These are phyloP conservation scores for Caenorhabditis drosophilae DNA, from an alignment of 2,888 invertebrate species.

Conservation along the genomic window DNA sequence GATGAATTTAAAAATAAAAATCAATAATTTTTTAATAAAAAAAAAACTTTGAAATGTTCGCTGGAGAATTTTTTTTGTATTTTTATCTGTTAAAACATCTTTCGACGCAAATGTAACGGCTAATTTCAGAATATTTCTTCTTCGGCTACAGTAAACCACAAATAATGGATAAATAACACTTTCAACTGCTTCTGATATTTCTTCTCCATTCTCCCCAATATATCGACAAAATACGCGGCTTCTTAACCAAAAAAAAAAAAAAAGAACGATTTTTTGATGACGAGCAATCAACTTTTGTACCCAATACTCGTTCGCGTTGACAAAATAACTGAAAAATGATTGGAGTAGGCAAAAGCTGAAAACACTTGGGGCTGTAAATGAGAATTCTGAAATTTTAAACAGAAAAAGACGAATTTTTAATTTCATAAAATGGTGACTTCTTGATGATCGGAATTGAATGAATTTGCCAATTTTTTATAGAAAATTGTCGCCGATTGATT, in stretches of 20 bases:
- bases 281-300: no score
- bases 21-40: background rate
- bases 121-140: constrained; percentile 6
- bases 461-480: no score
- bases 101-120: constrained; percentile 11
- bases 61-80: constrained; percentile 9
- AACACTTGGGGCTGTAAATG: constrained; percentile 6
- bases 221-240: constrained; percentile 30
- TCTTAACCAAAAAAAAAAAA: no score
- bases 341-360: constrained; percentile 26
- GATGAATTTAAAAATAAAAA: background rate
- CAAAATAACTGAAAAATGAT: constrained; percentile 23
- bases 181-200: constrained; percentile 15
- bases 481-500: no score
- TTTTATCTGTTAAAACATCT: constrained; percentile 9
- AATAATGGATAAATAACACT: constrained; percentile 26
- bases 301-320: constrained; percentile 15
- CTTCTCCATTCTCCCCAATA: constrained; percentile 15
- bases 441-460: no score
- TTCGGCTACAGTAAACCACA: constrained; percentile 29
- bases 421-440: no score
- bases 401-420: no score
- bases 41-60: no score
- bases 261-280: no score
- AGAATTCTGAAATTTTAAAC: background rate